Evolutionary conservation across 2,888 invertebrate genomes (phyloP), one percentile per base, ranked within the genome.

Genomic region (Molanna angustata): DNA sequence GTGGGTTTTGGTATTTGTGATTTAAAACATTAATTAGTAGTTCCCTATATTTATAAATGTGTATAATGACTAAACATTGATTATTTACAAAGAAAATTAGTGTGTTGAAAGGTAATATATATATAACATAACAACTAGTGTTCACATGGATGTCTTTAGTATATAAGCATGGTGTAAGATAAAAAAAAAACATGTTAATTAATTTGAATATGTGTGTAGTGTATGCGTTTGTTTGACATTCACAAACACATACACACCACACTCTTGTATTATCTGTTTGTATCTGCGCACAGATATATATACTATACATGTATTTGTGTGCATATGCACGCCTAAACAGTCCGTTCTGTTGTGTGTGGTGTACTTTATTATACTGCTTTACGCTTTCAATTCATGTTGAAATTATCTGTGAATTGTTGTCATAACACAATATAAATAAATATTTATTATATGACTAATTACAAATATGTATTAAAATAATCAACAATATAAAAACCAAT

Each of bases 381-480:
- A 60, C 57, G 60, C 60, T 60, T 59, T 59, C 54, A 55, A 57
- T 57, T 53, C 51, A 47, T 54, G 42, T 59, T 58, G 56, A 58
- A 56, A 58, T 56, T 58, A 56, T 57, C 54, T 59, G 59, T 59
- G 59, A 59, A 59, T 54, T 59, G 54, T 57, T 59, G 56, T 59
- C 56, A 59, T 57, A 55, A 49, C 49, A 41, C 48, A 45, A 51
- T 52, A 54, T 40, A 46, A 49, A 55, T 52, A 52, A 52, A 49
- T 51, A 21, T 43, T 32, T 44, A 49, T 35, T 6, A 17, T 53
- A 49, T 35, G 33, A 17, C 16, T 54, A 46, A 33, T 33, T n/a
- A n/a, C 14, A 27, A 52, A 41, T 48, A 52, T 52, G 51, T 52
- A 42, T 41, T 43, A 56, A 52, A 31, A 27, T 31, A 35, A 41